phyloP scores from a whole-genome alignment of 2,888 invertebrate genomes.

The Chrysomela aeneicollis region DNA sequence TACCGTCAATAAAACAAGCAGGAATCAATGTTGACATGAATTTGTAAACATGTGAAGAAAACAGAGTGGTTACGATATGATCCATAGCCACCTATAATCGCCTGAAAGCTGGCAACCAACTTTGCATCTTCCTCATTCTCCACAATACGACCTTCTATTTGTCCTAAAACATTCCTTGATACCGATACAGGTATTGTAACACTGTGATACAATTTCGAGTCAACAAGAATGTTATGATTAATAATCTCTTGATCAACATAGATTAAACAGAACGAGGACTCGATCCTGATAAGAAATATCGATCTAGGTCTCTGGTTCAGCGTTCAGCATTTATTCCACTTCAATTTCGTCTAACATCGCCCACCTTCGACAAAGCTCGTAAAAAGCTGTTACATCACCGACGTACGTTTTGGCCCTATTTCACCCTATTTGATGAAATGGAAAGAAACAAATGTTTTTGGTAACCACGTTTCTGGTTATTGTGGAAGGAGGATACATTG shows the following conservation, averaged over 20 bases:
- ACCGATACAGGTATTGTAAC: too few relatives aligned
- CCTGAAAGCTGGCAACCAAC: conserved; percentile 31
- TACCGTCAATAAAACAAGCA: too few relatives aligned
- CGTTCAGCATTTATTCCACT: background rate
- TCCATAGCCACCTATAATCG: background rate
- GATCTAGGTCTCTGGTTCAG: background rate
- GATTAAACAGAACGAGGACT: conserved; percentile 3
- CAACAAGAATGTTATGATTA: background rate
- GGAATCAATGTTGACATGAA: too few relatives aligned
- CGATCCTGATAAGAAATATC: conserved; percentile 8
- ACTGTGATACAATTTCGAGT: too few relatives aligned
- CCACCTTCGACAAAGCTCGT: conserved; percentile 22
- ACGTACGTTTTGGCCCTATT: conserved; percentile 33
- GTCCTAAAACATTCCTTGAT: too few relatives aligned
- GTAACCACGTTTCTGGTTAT: conserved; percentile 24
- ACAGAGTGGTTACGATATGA: too few relatives aligned
- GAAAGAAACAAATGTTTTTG: conserved; percentile 33
- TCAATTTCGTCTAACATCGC: conserved; percentile 17
- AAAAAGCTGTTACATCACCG: conserved; percentile 22
- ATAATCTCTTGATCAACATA: too few relatives aligned
- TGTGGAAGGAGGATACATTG: conserved; percentile 16
- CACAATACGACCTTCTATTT: too few relatives aligned
- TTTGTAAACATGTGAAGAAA: too few relatives aligned
- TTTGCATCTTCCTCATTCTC: conserved; percentile 11
- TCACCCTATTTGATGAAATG: conserved; percentile 20